Base-by-base conservation (phyloP, 2,888 invertebrate genomes). In the Ceraclea dissimilis region DNA sequence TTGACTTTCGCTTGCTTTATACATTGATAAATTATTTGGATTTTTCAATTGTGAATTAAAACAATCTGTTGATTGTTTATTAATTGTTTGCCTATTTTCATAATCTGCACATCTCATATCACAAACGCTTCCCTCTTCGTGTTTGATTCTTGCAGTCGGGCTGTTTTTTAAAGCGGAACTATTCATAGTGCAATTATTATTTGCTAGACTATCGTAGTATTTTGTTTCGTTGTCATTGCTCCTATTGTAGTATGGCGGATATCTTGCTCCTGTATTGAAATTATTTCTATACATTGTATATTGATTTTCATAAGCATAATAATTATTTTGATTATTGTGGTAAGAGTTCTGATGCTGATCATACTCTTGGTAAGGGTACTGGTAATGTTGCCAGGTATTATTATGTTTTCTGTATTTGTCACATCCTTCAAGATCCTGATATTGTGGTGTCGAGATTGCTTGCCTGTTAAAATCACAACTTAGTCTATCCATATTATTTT, bases 381-480 rank as follows among this genome's bases (percentile, higher is more conserved):
- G 31, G n/a, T 50, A 33, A 47, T 19, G 6, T 54, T 49, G 50
- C 49, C 46, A 46, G 18, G 13, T 10, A 10, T 44, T 52, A 34
- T 48, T 17, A 6, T 47, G 31, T 31, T 11, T 19, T 49, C 26
- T 54, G 4, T 26, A 43, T 39, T 18, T 20, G 11, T 19, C 19
- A 2, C n/a, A 13, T 5, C 17, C 22, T 11, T 50, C 46, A 2
- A 22, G 43, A n/a, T 50, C 47, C 51, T 51, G 33, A 31, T 51
- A 51, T 20, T 56, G 43, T 20, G 20, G 16, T 8, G 31, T 26
- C 5, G 49, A 51, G 1, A 57, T 49, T 4, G 26, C 17, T 18
- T 55, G 55, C 16, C 55, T 48, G 19, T 58, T 52, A 34, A 58
- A 58, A 22, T 58, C 58, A 34, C 49, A 52, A 54, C 58, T 60